Evolutionary conservation across 92 coral and sea anemone species (phyloP), one percentile per base, ranked within the genome.

Genomic region (Palythoa grandis): DNA sequence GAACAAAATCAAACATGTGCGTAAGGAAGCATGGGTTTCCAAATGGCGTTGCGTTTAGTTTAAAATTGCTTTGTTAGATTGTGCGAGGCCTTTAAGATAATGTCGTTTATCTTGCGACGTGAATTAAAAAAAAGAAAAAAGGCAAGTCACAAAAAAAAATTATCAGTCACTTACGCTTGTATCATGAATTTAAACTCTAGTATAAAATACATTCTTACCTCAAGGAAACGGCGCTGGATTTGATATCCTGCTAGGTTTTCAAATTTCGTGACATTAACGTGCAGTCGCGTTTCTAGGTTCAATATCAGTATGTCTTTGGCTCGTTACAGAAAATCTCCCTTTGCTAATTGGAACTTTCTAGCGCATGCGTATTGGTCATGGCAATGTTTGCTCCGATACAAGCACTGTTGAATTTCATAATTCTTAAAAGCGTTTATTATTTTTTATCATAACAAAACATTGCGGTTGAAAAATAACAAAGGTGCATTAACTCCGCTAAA

Each of bases 351-450:
- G 82, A 54, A 76, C 66, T 76, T 76, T 53, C 67, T 54, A 22
- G 82, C 67, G 63, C 82, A 29, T 25, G 82, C 82, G 82, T 23
- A 38, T 50, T 52, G 61, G 22, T 76, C 43, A 25, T 4, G 13
- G 47, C 57, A 72, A 72, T 39, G 13, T 4, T 23, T 35, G 22
- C 7, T 14, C 9, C 23, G 17, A 76, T 54, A 53, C 23, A 25
- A 16, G 53, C 60, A 24, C 53, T 76, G 82, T 76, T 53, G 82
- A 23, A 15, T 76, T 17, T 25, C 22, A 13, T n/a, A 76, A 29
- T 24, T 24, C 23, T 76, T 75, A 54, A 25, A 76, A 52, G 19
- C 66, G 19, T 76, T 76, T 53, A 16, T 11, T 24, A 0, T 50
- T 76, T 54, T 24, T 14, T 40, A 40, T 76, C 63, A 23, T 24